Conservation (phyloP, 2,797 vertebrate species). For the Heterohyrax brucei region DNA sequence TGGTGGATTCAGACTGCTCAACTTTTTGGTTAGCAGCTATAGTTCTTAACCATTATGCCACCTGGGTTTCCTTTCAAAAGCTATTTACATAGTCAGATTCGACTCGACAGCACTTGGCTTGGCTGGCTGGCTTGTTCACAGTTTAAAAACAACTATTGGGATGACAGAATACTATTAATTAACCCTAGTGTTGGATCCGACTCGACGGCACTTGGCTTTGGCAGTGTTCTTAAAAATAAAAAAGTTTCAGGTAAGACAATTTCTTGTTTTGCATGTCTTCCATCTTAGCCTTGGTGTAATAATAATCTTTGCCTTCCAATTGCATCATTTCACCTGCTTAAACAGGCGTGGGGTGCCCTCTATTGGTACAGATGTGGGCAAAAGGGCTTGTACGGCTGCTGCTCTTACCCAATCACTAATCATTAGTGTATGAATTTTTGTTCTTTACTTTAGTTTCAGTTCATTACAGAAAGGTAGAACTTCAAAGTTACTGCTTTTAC, state of each 20-base stretch:
- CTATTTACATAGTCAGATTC: no score
- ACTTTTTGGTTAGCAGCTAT: no score
- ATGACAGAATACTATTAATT: background rate
- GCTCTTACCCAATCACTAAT: background rate
- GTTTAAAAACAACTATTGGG: conserved; percentile 79
- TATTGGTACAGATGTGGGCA: background rate
- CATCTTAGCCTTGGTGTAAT: background rate
- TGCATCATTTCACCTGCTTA: background rate
- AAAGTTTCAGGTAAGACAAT: conserved; percentile 45
- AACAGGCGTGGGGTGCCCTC: background rate
- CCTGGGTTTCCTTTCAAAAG: no score
- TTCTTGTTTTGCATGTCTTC: conserved; percentile 16
- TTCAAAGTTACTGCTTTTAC: background rate
- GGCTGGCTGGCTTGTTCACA: conserved; percentile 59
- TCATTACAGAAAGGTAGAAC: background rate
- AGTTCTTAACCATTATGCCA: no score
- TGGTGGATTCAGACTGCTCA: no score
- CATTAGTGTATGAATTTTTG: conserved; percentile 9
- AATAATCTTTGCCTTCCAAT: conserved; percentile 5
- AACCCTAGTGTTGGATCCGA: background rate
- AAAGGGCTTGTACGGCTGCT: background rate
- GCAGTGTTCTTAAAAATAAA: background rate
- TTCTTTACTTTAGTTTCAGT: conserved; percentile 12
- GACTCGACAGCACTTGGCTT: no score
- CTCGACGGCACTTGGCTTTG: no score